These are phyloP conservation scores for Numida meleagris DNA, from an alignment of 2,113 vertebrate species.

Conservation along the genomic window DNA sequence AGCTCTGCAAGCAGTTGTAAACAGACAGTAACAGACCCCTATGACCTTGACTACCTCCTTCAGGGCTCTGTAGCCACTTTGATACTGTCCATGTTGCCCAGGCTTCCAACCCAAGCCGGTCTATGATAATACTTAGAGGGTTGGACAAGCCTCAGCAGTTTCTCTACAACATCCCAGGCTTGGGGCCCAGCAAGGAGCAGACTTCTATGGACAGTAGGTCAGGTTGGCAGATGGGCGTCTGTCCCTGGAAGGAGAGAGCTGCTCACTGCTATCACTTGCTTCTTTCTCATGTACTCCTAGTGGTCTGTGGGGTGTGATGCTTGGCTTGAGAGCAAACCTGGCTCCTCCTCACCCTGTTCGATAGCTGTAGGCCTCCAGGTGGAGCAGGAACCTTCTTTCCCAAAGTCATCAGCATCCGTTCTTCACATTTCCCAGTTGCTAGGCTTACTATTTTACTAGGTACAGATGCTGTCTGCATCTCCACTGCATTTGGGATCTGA, in stretches of 20 bases:
- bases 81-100: not conserved
- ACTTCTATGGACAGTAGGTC: not conserved
- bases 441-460: not conserved
- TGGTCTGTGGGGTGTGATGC: not conserved
- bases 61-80: not conserved
- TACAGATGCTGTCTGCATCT: not conserved
- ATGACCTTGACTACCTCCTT: fast-evolving
- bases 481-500: no score
- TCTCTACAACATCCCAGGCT: no score
- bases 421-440: not conserved
- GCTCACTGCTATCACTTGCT: not conserved
- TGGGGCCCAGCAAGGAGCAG: not conserved
- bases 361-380: not conserved
- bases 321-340: not conserved
- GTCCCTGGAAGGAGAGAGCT: not conserved
- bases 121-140: not conserved
- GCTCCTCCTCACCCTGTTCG: not conserved
- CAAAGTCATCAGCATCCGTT: not conserved
- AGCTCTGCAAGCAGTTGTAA: fast-evolving
- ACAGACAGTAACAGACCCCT: not conserved
- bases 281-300: fast-evolving
- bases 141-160: not conserved
- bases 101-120: not conserved
- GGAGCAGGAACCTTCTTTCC: not conserved
- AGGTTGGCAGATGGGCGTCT: not conserved